Evolutionary conservation across 2,888 invertebrate species (phyloP), one percentile per base, ranked within the genome.

Genomic region (Plagodis dolabraria): DNA sequence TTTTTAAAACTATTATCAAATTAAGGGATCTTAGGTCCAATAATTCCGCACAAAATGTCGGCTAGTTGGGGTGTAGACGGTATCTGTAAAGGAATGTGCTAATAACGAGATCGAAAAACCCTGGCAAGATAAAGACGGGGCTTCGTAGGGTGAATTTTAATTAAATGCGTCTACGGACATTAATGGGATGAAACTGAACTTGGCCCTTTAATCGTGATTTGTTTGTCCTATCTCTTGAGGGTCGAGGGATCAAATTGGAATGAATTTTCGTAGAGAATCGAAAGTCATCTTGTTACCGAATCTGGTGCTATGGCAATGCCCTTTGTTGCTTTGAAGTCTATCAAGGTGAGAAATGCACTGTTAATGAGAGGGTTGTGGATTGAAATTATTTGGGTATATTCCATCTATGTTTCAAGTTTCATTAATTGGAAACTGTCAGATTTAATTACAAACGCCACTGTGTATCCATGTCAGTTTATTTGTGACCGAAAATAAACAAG

Each of bases 111-210:
- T 83, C 85, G 83, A 77, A 81, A 85, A 87, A 82, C 83, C 83
- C 82, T 74, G 78, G 76, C 72, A 81, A 83, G 85, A 85, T 83
- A 85, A 83, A 83, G 84, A 79, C 78, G 71, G 76, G 74, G 70
- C 65, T 74, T 66, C 64, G 76, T 82, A 83, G 91, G 91, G 89
- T 86, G 87, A 85, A 87, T 88, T 91, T 92, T 91, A 92, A 92
- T 92, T 91, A 92, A 92, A 92, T 86, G 85, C 85, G 84, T 82
- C 84, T 82, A 81, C 79, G 83, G 74, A 85, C 84, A 86, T 86
- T 90, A 90, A 90, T 87, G 87, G 87, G 89, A 92, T 86, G 88
- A 89, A 88, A 89, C 86, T 82, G 86, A 85, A 86, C 80, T 77
- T 77, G 78, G 80, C 75, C 79, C 80, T 83, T 85, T 87, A 83